Percentiles rank a stretch among this genome's conserved stretches.
phyloP scores from a whole-genome alignment of 2,113 vertebrate species.

The Colossoma macropomum region DNA sequence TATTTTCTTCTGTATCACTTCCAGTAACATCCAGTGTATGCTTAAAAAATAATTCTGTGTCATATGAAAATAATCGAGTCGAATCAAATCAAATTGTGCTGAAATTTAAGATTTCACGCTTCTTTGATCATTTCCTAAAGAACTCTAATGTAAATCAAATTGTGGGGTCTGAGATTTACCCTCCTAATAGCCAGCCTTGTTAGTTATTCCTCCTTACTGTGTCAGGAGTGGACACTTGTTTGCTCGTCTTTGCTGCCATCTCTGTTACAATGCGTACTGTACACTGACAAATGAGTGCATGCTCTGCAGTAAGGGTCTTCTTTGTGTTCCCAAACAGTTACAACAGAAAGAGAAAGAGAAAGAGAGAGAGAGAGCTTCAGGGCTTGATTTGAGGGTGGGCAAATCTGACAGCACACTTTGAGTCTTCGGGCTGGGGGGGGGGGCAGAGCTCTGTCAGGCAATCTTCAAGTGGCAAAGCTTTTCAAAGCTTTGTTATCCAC shows the following conservation, averaged over 20 bases:
- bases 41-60: no score
- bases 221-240: constrained; percentile 46
- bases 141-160: not conserved
- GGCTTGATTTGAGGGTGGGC: constrained; percentile 78
- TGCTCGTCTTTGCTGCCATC: constrained; percentile 41
- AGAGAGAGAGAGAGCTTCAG: constrained; percentile 68
- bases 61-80: not conserved
- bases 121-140: not conserved
- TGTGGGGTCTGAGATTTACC: not conserved
- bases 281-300: constrained; percentile 51
- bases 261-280: constrained; percentile 56
- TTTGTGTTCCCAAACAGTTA: constrained; percentile 53
- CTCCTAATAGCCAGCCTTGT: not conserved
- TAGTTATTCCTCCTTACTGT: constrained; percentile 21
- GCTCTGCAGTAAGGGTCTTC: constrained; percentile 50
- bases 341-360: constrained; percentile 40
- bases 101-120: no score
- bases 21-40: not conserved
- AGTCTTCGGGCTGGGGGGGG: constrained; percentile 65
- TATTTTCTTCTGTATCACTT: not conserved
- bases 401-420: constrained; percentile 80
- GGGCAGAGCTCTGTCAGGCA: constrained; percentile 58
- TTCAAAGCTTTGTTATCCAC: constrained; percentile 78
- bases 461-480: constrained; percentile 83
- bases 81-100: not conserved